Evolutionary conservation across 2,797 vertebrate genomes (phyloP).

Genomic region (Odontamblyopus lacepedii): DNA sequence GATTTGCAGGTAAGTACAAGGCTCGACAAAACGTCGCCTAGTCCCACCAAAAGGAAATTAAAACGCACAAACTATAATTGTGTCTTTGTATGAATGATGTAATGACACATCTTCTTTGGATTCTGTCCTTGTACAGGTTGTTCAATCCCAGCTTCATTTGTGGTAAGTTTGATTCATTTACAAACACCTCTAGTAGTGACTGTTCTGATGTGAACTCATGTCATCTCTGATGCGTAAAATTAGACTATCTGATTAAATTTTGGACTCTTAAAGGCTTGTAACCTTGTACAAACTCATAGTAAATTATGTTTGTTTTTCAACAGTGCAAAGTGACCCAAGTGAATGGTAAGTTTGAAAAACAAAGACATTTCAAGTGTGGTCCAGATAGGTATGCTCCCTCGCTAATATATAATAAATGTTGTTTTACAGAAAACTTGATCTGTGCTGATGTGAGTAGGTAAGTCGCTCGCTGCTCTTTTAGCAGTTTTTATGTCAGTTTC

Average conservation of each 20-base stretch:
- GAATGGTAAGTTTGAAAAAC: conserved; percentile 31
- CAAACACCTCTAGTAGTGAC: background rate
- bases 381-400: too few relatives aligned
- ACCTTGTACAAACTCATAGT: conserved; percentile 11
- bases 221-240: background rate
- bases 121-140: conserved; percentile 37
- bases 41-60: background rate
- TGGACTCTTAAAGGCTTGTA: background rate
- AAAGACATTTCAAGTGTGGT: too few relatives aligned
- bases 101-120: conserved; percentile 1
- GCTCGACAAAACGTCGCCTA: background rate
- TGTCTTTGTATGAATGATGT: background rate
- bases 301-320: conserved; percentile 15
- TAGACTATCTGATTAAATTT: too few relatives aligned
- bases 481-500: too few relatives aligned
- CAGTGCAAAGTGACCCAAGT: conserved; percentile 34
- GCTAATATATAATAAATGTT: conserved; percentile 2
- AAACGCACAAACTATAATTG: background rate
- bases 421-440: too few relatives aligned
- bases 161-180: conserved; percentile 19
- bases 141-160: conserved; percentile 16
- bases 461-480: background rate
- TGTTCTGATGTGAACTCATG: background rate
- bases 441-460: background rate
- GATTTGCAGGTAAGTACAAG: conserved; percentile 29